phyloP scores from a whole-genome alignment of 2,888 invertebrate species.

The Heteropelma amictum region DNA sequence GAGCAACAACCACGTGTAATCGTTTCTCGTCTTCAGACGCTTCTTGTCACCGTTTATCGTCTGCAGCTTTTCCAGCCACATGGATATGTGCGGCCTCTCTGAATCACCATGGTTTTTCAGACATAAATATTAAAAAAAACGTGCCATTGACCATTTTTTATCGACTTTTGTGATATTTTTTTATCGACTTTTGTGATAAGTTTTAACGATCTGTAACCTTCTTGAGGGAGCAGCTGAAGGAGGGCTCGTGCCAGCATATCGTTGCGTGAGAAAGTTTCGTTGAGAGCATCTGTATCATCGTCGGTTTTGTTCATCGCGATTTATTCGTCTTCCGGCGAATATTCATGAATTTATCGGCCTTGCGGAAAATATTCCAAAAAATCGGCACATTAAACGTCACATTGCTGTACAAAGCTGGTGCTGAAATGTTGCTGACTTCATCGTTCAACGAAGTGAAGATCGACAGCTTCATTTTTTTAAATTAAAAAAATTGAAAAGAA shows the following conservation, averaged over 20 bases:
- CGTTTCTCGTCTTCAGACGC: conserved; percentile 74
- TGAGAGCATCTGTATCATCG: conserved; percentile 66
- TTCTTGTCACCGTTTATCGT: conserved; percentile 68
- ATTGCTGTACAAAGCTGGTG: neutral
- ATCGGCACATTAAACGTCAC: neutral
- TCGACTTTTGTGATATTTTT: neutral
- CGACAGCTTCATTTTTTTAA: no score
- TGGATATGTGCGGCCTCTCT: conserved; percentile 65
- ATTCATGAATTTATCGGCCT: neutral
- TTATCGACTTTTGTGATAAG: neutral
- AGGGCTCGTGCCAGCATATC: conserved; percentile 77
- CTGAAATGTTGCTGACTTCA: no score
- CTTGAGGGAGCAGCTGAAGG: conserved; percentile 74
- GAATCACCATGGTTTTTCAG: neutral
- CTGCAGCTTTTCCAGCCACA: conserved; percentile 76
- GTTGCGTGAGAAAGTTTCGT: conserved; percentile 77
- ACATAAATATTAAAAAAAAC: no score
- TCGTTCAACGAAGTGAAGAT: no score
- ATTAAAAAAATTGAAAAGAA: no score
- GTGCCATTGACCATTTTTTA: no score
- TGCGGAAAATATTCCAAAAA: neutral
- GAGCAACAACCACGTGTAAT: conserved; percentile 78
- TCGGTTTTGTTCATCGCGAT: conserved; percentile 8
- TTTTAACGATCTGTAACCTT: conserved; percentile 66
- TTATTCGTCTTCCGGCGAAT: neutral